Percentiles rank a stretch among this genome's conserved stretches.
phyloP scores from a whole-genome alignment of 2,888 invertebrate genomes.

The Exephanes ischioxanthus region DNA sequence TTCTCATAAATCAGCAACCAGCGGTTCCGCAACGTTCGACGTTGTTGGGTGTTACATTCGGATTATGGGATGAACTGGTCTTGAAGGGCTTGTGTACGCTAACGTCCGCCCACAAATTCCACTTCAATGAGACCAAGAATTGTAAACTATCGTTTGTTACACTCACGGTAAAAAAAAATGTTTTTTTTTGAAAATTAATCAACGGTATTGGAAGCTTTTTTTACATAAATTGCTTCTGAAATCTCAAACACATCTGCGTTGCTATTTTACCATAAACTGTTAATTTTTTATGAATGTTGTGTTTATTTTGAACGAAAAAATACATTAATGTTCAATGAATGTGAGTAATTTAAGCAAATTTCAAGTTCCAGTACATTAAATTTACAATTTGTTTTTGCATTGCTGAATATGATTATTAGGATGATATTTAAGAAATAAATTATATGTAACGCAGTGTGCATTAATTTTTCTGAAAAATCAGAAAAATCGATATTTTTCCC shows the following conservation, averaged over 20 bases:
- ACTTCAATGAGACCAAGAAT: not conserved
- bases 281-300: no score
- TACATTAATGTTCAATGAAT: no score
- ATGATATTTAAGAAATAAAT: not conserved
- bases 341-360: no score
- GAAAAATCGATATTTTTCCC: not conserved
- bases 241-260: no score
- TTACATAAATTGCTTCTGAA: no score
- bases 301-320: no score
- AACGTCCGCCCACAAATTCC: slow-evolving; percentile 46
- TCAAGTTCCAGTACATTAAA: no score
- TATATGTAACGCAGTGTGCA: not conserved
- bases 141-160: not conserved
- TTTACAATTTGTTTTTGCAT: not conserved
- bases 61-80: slow-evolving; percentile 24
- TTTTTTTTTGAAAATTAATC: no score
- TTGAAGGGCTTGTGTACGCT: slow-evolving; percentile 45
- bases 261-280: no score
- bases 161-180: not conserved
- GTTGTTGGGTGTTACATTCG: slow-evolving; percentile 14
- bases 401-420: not conserved
- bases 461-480: not conserved
- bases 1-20: slow-evolving; percentile 77
- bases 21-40: slow-evolving; percentile 1
- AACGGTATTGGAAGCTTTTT: no score